phyloP scores from a whole-genome alignment of 92 coral and sea anemone species.

The Pocillopora grandis region DNA sequence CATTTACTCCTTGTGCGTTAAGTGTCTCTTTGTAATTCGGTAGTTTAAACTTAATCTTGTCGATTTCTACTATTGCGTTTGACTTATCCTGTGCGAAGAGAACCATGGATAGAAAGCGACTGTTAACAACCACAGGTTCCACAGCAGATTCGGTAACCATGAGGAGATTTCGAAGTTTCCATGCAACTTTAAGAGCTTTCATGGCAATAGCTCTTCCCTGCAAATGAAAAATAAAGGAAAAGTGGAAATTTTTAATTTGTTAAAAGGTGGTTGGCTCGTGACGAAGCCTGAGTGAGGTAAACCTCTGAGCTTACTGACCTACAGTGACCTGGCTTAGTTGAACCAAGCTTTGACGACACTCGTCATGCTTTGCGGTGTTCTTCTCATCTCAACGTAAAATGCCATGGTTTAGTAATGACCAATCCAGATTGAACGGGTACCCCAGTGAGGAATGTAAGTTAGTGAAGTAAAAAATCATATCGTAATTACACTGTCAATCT shows the following conservation, averaged over 20 bases:
- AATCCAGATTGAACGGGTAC: too few relatives aligned
- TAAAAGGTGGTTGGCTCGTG: too few relatives aligned
- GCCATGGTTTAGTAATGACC: too few relatives aligned
- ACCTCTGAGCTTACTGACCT: too few relatives aligned
- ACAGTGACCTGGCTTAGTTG: too few relatives aligned
- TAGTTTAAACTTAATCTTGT: conserved; percentile 6
- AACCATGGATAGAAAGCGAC: conserved; percentile 21
- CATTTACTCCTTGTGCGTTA: neutral
- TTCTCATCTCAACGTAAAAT: too few relatives aligned
- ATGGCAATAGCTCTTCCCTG: conserved; percentile 21
- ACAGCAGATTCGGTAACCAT: neutral
- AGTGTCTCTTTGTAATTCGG: conserved; percentile 1
- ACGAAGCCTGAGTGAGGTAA: too few relatives aligned
- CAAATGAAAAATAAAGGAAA: neutral
- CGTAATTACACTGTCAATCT: neutral
- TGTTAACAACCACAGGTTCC: conserved; percentile 14
- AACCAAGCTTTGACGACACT: too few relatives aligned
- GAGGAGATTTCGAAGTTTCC: conserved; percentile 29
- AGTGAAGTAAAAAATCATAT: neutral
- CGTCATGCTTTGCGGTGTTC: too few relatives aligned
- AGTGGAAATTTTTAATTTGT: neutral
- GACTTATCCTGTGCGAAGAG: neutral
- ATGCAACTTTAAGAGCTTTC: neutral
- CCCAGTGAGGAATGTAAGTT: too few relatives aligned
- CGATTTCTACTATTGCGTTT: neutral